Evolutionary conservation across 2,113 vertebrate genomes (phyloP), one percentile per base, ranked within the genome.

Genomic region (Dissostichus mawsoni): DNA sequence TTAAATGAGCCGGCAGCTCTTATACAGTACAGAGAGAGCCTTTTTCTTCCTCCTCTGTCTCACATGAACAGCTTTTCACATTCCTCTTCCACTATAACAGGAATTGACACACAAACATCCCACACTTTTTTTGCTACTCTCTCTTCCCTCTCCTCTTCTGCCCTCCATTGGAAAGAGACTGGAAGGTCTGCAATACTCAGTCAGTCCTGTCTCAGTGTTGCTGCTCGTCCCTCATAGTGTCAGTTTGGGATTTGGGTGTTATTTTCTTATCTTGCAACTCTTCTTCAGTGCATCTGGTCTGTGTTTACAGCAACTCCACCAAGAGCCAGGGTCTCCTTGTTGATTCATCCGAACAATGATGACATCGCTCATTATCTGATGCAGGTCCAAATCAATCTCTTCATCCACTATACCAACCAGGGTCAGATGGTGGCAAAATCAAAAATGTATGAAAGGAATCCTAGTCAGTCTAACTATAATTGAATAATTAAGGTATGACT

Each of bases 121-220:
- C 75, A 75, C 69, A 75, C 84, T 72, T 84, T 51, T 70, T 57
- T 10, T 44, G 73, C 74, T 20, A 41, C 36, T 81, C 58, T 71
- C 69, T 81, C 89, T 87, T 91, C 84, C 92, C 93, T 95, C 92
- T 94, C 92, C 94, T 96, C 95, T 95, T 87, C 96, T 96, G 95
- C 94, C 87, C 94, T 92, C 93, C 95, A 88, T 93, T 90, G 94
- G 94, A 96, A 93, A 90, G 80, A 92, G 16, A 69, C 81, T 84
- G 84, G 75, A 90, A 89, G 90, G 82, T 90, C 87, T 74, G 17
- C 41, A 18, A 56, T 36, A 17, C 64, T 29, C 78, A 78, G 4
- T 20, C 81, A 14, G 73, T 41, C 52, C 47, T 3, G 51, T 69
- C 73, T 56, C 52, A 20, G 68, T 3, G 2, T 9, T 23, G 13